Conservation (phyloP, 2,888 invertebrate genomes). For the Entomobrya proxima region DNA sequence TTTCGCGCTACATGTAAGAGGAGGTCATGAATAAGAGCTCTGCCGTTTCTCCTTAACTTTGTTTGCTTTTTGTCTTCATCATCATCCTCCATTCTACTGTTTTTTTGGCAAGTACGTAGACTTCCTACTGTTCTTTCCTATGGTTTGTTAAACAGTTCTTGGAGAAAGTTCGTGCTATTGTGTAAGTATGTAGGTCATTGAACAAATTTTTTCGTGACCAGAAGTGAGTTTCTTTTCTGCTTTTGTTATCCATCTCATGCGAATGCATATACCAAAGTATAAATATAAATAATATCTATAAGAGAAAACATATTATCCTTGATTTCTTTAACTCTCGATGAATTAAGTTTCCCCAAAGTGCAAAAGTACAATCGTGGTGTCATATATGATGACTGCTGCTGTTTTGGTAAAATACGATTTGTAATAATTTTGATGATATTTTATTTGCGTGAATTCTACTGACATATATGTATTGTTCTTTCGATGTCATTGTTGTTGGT, state of each 20-base stretch:
- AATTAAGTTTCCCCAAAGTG: too few species aligned
- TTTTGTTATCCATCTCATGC: neutral
- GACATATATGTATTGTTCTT: too few species aligned
- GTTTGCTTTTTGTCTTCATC: slow-evolving; percentile 61
- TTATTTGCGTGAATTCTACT: too few species aligned
- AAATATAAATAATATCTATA: too few species aligned
- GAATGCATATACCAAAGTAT: too few species aligned
- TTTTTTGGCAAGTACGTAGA: slow-evolving; percentile 21
- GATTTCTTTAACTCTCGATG: too few species aligned
- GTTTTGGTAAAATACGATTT: too few species aligned
- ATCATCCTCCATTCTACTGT: slow-evolving; percentile 2
- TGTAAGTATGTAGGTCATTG: slow-evolving; percentile 53
- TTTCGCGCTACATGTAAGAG: neutral
- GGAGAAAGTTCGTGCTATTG: slow-evolving; percentile 11
- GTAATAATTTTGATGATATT: too few species aligned
- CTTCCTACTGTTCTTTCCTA: slow-evolving; percentile 18
- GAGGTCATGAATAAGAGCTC: neutral
- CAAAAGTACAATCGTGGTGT: too few species aligned
- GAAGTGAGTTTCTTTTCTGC: neutral
- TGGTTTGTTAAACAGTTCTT: slow-evolving; percentile 30
- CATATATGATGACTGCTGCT: too few species aligned
- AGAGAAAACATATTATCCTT: too few species aligned
- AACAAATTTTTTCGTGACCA: slow-evolving; percentile 40
- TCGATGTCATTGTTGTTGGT: too few species aligned
- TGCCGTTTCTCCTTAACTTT: slow-evolving; percentile 39